Base-by-base conservation (phyloP, 2,797 vertebrate genomes). In the Champsocephalus gunnari region DNA sequence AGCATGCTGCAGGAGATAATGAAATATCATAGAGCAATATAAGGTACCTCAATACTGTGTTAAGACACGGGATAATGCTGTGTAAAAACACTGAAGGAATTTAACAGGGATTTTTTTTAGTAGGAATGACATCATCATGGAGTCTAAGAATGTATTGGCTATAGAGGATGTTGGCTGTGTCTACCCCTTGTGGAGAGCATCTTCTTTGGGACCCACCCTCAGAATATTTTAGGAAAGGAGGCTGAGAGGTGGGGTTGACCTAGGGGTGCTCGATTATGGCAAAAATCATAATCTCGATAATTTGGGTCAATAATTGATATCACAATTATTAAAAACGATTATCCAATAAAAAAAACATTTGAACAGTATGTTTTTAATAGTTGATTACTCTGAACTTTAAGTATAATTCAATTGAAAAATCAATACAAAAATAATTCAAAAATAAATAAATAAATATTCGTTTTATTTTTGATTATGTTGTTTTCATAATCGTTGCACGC, bases 101-200 rank as follows among this genome's bases (percentile, higher is more conserved):
- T 50, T 11, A 57, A n/a, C 41, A 43, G 56, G 13, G 12, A 32
- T 65, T 69, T 80, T 59, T 59, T 57, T 59, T 14, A 38, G 9
- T 1, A 38, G n/a, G 34, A 64, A 70, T 82, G 62, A 78, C 80
- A 82, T 87, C 73, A 80, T 34, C 73, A 80, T 34, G 3, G 38
- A 41, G 38, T 56, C 61, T 77, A 77, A 21, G 21, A 21, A 75
- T 76, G 60, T 57, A 74, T 2, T 13, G 68, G 3, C 38, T 76
- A n/a, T 67, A 81, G 80, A 80, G 75, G 71, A 66, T 59, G 65
- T 57, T 62, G 56, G 48, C 49, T 59, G 50, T 58, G 69, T 61
- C 57, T 64, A 16, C 1, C 2, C 14, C 38, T 71, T 3, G 48
- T 63, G 45, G 44, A 44, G 53, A 49, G n/a, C 54, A 53, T 56